Base-by-base conservation (phyloP, 2,113 vertebrate species). In the Psophia crepitans region DNA sequence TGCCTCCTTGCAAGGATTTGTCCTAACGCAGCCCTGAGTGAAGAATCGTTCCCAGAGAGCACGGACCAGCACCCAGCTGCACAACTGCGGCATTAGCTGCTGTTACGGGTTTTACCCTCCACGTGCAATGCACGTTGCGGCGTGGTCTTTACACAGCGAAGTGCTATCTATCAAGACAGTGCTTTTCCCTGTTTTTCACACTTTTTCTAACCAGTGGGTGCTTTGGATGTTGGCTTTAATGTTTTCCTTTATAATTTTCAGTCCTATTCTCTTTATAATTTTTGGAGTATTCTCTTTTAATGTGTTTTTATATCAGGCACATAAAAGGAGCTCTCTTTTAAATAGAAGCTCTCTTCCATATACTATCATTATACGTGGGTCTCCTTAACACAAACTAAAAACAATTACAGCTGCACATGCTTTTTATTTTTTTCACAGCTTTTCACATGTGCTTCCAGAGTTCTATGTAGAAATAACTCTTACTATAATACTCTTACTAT, bases 401-500 rank as follows among this genome's bases (percentile, higher is more conserved):
- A 49, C 27, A 74, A 54, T 66, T 88, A 44, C 26, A 88, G 12
- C 3, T 39, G 11, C 54, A 24, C 11, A 56, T 6, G 11, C 0
- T 61, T 46, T 85, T 66, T 26, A 14, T 26, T 86, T 90, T 63
- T 91, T 79, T n/a, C n/a, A 32, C 15, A 49, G 17, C 11, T 78
- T 96, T 97, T 90, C 20, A 73, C 39, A 9, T 26, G 14, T 89
- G 15, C 21, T 80, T 88, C 37, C 74, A 93, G 51, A 93, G 66
- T n/a, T 37, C 58, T 93, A 70, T 57, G 22, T 12, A 58, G 73
- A 49, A 28, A 39, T 82, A 84, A 75, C 83, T 91, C 43, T 80
- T 91, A 61, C 68, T 92, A 46, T 94, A 93, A 63, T 73, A 91
- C 90, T 76, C 58, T 80, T 91, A 61, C 68, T 92, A 46, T 94